Conservation (phyloP, 1,140 invertebrate genomes). For the Hylaeus volcanicus region DNA sequence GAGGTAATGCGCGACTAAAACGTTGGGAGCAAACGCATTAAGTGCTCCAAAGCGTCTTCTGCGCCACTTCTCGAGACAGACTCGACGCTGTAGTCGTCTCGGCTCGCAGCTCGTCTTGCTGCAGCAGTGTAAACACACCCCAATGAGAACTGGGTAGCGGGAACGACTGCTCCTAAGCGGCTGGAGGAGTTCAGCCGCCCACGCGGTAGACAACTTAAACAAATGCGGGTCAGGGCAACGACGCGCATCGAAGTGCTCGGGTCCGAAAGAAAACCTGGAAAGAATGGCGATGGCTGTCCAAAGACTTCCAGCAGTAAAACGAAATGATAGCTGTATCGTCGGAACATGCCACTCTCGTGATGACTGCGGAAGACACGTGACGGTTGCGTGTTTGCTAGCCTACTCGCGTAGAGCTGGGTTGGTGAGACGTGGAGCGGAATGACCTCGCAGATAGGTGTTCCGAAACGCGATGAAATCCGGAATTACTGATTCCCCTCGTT, state of each 20-base stretch:
- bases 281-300: constrained; percentile 20
- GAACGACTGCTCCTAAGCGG: constrained; percentile 5
- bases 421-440: background rate
- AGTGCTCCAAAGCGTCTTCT: no score
- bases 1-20: no score
- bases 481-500: background rate
- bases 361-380: background rate
- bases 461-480: constrained; percentile 10
- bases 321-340: constrained; percentile 41
- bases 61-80: no score
- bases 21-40: no score
- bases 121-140: constrained; percentile 3
- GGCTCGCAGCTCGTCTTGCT: background rate
- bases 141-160: constrained; percentile 18
- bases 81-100: no score
- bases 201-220: constrained; percentile 47
- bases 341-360: constrained; percentile 13
- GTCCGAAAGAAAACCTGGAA: constrained; percentile 24
- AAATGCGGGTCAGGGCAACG: constrained; percentile 56
- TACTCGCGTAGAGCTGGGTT: constrained; percentile 3
- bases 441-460: constrained; percentile 9
- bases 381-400: background rate
- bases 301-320: constrained; percentile 39
- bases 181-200: constrained; percentile 15
- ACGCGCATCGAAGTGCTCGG: constrained; percentile 48